Evolutionary conservation across 2,797 vertebrate genomes (phyloP).

Genomic region (Manis javanica): DNA sequence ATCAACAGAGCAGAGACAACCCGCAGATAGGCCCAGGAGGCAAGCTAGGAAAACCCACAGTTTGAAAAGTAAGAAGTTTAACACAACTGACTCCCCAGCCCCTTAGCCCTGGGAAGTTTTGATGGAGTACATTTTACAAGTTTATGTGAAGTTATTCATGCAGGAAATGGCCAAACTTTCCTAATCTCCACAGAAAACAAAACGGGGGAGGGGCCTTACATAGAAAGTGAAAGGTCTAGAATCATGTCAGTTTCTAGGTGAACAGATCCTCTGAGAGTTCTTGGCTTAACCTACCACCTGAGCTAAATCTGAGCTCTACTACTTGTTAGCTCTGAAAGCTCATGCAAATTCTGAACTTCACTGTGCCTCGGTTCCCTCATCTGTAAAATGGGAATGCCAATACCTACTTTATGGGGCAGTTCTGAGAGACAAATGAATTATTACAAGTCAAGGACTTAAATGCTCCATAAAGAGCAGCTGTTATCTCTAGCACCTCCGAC

Average conservation of each 20-base stretch:
- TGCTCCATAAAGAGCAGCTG: neutral
- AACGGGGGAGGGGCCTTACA: neutral
- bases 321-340: neutral
- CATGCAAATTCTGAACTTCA: neutral
- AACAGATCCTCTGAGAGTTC: neutral
- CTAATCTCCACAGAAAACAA: accelerated
- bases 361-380: neutral
- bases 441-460: neutral
- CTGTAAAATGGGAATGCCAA: neutral
- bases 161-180: neutral
- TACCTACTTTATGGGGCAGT: neutral
- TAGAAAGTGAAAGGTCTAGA: neutral
- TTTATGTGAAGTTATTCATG: too few relatives aligned
- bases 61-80: neutral
- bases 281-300: accelerated
- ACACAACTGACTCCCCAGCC: neutral
- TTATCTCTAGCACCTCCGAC: neutral
- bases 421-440: neutral
- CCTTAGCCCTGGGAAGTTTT: neutral
- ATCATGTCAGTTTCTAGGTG: neutral
- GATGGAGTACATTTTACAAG: neutral
- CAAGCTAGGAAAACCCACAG: neutral
- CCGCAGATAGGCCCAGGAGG: neutral
- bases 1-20: neutral
- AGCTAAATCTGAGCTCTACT: too few relatives aligned